These are phyloP conservation scores for Laterallus jamaicensis DNA, from an alignment of 2,113 vertebrate species.

Conservation along the genomic window DNA sequence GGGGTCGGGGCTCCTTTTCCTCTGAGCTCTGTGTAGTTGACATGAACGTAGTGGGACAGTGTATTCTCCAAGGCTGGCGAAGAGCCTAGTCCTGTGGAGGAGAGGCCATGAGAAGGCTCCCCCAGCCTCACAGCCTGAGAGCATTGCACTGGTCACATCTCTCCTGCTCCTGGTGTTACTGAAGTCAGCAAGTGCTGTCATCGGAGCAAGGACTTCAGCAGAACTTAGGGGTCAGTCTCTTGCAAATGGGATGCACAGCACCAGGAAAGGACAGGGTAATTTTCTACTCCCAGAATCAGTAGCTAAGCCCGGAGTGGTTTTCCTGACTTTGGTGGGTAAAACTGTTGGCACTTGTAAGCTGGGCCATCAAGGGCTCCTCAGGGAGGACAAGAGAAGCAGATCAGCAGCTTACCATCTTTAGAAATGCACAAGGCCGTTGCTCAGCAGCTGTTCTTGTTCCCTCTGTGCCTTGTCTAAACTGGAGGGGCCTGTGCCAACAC, in stretches of 20 bases:
- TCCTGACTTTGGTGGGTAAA: background rate
- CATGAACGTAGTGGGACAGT: rapidly evolving
- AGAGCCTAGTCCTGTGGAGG: background rate
- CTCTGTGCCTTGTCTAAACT: background rate
- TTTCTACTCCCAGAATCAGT: background rate
- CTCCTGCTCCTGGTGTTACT: background rate
- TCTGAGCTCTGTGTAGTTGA: background rate
- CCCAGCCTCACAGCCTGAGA: background rate
- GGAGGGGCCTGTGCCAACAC: background rate
- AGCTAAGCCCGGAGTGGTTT: background rate
- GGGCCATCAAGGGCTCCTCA: background rate
- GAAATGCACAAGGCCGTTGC: background rate
- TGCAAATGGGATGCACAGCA: background rate
- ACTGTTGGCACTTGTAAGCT: background rate
- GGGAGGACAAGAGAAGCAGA: background rate
- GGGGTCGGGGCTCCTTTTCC: background rate
- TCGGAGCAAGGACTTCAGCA: background rate
- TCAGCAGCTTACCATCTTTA: background rate
- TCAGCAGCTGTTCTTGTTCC: background rate
- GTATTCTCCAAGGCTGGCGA: background rate
- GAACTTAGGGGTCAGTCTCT: background rate
- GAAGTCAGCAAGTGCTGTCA: background rate
- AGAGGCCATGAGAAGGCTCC: background rate
- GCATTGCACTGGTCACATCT: background rate
- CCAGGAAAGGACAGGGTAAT: background rate